These are phyloP conservation scores for Papilio helenus DNA, from an alignment of 1,140 invertebrate species.

Conservation along the genomic window DNA sequence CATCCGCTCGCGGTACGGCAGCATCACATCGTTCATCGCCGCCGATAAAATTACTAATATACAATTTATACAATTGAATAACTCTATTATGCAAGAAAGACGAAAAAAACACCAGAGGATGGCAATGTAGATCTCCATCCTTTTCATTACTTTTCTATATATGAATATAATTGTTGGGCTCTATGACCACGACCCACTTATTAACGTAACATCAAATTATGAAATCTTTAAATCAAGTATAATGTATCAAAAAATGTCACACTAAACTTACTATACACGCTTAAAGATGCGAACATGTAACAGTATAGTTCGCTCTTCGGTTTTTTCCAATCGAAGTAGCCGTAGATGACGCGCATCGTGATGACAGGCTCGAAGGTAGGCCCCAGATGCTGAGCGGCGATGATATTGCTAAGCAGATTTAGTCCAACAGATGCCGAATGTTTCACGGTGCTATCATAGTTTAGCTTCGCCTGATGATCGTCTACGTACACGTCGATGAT, in stretches of 20 bases:
- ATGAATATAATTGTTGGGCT: too few relatives aligned
- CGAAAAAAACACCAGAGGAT: not conserved
- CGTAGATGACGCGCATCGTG: slow-evolving; percentile 58
- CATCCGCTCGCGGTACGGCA: slow-evolving; percentile 47
- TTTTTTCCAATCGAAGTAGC: not conserved
- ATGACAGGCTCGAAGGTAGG: slow-evolving; percentile 80
- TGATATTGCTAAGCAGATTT: slow-evolving; percentile 83
- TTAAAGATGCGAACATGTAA: slow-evolving; percentile 34
- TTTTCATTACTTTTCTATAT: too few relatives aligned
- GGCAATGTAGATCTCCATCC: too few relatives aligned
- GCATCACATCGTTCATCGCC: slow-evolving; percentile 36
- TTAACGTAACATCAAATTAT: too few relatives aligned
- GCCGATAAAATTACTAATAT: slow-evolving; percentile 43
- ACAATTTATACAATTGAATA: not conserved
- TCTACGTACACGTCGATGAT: slow-evolving; percentile 44
- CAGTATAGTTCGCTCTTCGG: slow-evolving; percentile 33
- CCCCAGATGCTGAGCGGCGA: slow-evolving; percentile 71
- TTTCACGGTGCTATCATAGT: slow-evolving; percentile 76
- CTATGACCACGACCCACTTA: too few relatives aligned
- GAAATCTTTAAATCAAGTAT: not conserved
- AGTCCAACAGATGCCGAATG: slow-evolving; percentile 85
- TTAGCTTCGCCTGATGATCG: slow-evolving; percentile 52
- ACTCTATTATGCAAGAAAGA: not conserved
- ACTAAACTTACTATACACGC: slow-evolving; percentile 44
- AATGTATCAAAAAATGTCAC: not conserved